Evolutionary conservation across 2,113 vertebrate species (phyloP).

Genomic region (Eurystomus gularis): DNA sequence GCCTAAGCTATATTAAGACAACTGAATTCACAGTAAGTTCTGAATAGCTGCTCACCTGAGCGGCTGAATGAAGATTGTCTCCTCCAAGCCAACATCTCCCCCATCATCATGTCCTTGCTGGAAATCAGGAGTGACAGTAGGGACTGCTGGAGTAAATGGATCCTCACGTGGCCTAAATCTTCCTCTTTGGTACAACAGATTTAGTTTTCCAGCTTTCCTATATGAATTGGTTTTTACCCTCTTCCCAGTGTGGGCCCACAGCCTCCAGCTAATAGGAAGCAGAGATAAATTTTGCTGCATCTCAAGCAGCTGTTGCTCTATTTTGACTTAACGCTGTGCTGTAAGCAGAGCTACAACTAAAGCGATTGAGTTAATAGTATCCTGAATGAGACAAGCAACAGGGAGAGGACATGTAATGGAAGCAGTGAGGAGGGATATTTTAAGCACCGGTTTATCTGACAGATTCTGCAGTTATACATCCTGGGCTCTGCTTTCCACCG

Average conservation of each 20-base stretch:
- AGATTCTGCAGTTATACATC: neutral
- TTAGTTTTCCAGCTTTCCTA: neutral
- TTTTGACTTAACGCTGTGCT: neutral
- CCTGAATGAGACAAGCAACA: neutral
- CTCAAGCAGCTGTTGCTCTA: neutral
- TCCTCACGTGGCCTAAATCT: neutral
- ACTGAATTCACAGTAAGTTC: neutral
- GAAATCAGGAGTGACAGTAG: neutral
- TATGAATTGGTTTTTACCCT: neutral
- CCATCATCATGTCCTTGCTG: neutral
- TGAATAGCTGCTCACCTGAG: neutral
- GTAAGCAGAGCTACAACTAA: neutral
- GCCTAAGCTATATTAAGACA: neutral
- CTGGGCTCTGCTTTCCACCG: neutral
- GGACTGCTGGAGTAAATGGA: neutral
- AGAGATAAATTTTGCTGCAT: neutral
- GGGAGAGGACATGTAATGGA: neutral
- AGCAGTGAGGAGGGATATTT: neutral
- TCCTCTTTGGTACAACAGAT: neutral
- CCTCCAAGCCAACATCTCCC: neutral
- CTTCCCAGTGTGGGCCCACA: neutral
- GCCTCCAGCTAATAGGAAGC: neutral
- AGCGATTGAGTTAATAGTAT: neutral
- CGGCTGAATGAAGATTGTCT: neutral
- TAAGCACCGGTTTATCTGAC: constrained; percentile 7